A percentile compares a stretch with the other conserved stretches of the same genome.
phyloP scores from a whole-genome alignment of 2,113 vertebrate genomes.

The Thryonomys swinderianus region DNA sequence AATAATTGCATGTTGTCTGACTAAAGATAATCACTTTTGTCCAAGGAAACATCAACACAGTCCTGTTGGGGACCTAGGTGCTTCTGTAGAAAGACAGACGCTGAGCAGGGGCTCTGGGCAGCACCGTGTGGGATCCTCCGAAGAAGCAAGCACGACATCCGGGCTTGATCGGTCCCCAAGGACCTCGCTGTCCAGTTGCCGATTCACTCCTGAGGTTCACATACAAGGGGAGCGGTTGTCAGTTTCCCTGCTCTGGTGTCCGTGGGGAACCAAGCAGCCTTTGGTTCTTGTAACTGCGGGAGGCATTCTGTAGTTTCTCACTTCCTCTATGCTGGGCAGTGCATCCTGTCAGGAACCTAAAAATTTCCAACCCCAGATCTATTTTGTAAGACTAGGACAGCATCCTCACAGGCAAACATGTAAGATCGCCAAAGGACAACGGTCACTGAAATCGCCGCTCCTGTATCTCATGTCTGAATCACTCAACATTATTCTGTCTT shows the following conservation, averaged over 20 bases:
- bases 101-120: conserved; percentile 66
- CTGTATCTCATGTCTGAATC: neutral
- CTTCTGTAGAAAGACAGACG: conserved; percentile 74
- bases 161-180: conserved; percentile 66
- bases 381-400: conserved; percentile 64
- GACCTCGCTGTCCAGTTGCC: conserved; percentile 65
- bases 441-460: neutral
- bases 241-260: conserved; percentile 64
- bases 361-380: conserved; percentile 49
- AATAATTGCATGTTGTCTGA: neutral
- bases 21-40: neutral
- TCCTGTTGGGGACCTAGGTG: conserved; percentile 66
- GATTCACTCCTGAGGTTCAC: conserved; percentile 70
- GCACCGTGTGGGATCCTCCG: conserved; percentile 67
- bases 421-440: conserved; percentile 51
- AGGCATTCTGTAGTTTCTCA: conserved; percentile 64
- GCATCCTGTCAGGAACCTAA: neutral
- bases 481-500: neutral
- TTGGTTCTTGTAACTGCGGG: conserved; percentile 65
- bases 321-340: neutral
- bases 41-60: conserved; percentile 11
- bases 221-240: conserved; percentile 10
- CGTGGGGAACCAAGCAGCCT: conserved; percentile 74
- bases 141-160: conserved; percentile 69
- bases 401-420: conserved; percentile 49